Evolutionary conservation across 2,888 invertebrate genomes (phyloP), one percentile per base, ranked within the genome.

Genomic region (Microplitis manilae): DNA sequence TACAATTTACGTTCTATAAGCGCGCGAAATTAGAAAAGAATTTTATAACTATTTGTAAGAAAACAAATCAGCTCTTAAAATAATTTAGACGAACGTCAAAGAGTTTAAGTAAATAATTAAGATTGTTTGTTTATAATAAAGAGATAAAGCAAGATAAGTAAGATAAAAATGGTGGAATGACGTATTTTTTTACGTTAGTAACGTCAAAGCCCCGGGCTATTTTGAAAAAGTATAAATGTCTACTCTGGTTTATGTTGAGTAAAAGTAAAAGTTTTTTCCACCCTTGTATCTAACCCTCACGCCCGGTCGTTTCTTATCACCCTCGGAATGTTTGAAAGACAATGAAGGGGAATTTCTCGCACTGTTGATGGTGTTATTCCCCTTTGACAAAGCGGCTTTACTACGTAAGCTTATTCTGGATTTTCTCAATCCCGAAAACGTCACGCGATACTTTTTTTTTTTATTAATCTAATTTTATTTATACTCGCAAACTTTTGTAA

Each of bases 301-400:
- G 77, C 78, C 20, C 61, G 20, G 13, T 70, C 60, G 17, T 59
- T 75, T 71, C 76, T 79, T 80, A 80, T 79, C 80, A 71, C 70
- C 41, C 64, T 75, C 65, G 50, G 76, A 41, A 78, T 68, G 75
- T 65, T 69, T 5, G 5, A 17, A 70, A 67, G 60, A 65, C 13
- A 70, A 59, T 61, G 67, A 72, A 76, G 73, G 67, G 75, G 72
- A 77, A 67, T 17, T 76, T 77, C 71, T 61, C 40, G 41, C 30
- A 61, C 74, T 39, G 65, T 76, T 50, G 50, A 50, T 50, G 68
- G 79, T 79, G 78, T 64, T 68, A 79, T 79, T 81, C 76, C 72
- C 71, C 79, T 72, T 78, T 81, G 81, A 81, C 79, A 78, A 81
- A 80, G 80, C 75, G 74, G 65, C 71, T 76, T 76, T 77, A 69